A percentile compares a stretch with the other conserved stretches of the same genome.
phyloP scores from a whole-genome alignment of 2,888 invertebrate species.

The Amphiduros pacificus region DNA sequence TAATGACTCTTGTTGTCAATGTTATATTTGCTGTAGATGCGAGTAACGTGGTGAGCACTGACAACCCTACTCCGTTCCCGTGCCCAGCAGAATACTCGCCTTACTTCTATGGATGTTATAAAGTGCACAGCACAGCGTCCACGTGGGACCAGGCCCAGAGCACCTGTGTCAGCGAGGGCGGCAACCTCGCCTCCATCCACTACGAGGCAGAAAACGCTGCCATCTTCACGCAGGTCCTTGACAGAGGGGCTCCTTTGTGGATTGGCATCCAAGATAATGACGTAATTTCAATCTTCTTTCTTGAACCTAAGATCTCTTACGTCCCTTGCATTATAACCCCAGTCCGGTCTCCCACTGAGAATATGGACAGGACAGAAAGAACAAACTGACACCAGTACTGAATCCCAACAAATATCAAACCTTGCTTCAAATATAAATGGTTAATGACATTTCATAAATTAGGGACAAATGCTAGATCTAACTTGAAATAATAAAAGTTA shows the following conservation, averaged over 20 bases:
- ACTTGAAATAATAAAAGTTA: too few relatives aligned
- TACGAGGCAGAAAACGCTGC: slow-evolving; percentile 11
- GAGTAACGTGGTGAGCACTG: neutral
- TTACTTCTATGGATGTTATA: slow-evolving; percentile 12
- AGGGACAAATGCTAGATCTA: too few relatives aligned
- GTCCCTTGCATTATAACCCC: too few relatives aligned
- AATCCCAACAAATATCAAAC: too few relatives aligned
- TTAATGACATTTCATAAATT: too few relatives aligned
- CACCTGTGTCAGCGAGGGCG: slow-evolving; percentile 17
- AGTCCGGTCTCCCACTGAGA: too few relatives aligned
- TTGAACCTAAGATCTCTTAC: too few relatives aligned
- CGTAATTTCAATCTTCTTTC: too few relatives aligned
- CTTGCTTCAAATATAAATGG: too few relatives aligned
- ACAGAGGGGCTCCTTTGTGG: slow-evolving; percentile 5
- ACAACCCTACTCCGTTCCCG: neutral
- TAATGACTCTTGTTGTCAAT: neutral
- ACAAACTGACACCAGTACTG: too few relatives aligned
- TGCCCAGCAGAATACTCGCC: slow-evolving; percentile 2
- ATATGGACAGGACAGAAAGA: too few relatives aligned
- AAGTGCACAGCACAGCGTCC: neutral
- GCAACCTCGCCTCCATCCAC: slow-evolving; percentile 1
- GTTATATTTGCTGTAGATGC: neutral
- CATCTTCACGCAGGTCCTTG: slow-evolving; percentile 7
- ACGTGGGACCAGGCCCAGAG: slow-evolving; percentile 7
- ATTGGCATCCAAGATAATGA: slow-evolving; percentile 11